Evolutionary conservation across 2,113 vertebrate genomes (phyloP).

Genomic region (Myocastor coypus): DNA sequence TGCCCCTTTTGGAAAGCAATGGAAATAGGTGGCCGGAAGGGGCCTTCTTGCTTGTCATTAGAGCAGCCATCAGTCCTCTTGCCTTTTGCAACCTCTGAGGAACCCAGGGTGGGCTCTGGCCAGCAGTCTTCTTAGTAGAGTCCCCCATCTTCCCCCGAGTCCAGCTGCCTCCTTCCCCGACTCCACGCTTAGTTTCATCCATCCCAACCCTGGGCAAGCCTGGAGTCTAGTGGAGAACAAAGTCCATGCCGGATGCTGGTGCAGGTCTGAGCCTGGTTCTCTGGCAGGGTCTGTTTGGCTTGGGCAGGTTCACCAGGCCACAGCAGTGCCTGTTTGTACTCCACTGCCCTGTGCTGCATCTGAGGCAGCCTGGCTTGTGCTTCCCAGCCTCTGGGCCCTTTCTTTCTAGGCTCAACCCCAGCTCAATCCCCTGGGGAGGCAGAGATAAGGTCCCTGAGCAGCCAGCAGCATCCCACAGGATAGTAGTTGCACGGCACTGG

Average conservation of each 20-base stretch:
- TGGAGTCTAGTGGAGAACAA: background rate
- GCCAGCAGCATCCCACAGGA: background rate
- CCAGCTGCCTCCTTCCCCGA: rapidly evolving
- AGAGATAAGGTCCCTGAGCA: background rate
- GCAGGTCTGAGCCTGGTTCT: background rate
- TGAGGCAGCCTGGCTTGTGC: background rate
- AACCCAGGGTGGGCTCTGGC: background rate
- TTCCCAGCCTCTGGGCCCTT: background rate
- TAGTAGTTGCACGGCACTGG: too few relatives aligned
- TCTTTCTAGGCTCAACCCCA: background rate
- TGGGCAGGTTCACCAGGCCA: background rate
- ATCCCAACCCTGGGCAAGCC: background rate
- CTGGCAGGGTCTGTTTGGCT: background rate
- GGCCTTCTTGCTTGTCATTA: background rate
- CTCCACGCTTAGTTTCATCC: rapidly evolving
- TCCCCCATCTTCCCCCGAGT: background rate
- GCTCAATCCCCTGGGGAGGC: background rate
- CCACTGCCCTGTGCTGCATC: rapidly evolving
- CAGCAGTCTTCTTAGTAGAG: background rate
- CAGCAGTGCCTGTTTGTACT: rapidly evolving
- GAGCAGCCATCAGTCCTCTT: background rate
- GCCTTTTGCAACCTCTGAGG: background rate
- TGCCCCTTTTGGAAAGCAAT: background rate
- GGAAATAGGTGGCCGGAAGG: background rate
- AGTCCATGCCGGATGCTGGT: background rate